Base-by-base conservation (phyloP, 2,888 invertebrate genomes). In the Lasioglossum leucozonium region DNA sequence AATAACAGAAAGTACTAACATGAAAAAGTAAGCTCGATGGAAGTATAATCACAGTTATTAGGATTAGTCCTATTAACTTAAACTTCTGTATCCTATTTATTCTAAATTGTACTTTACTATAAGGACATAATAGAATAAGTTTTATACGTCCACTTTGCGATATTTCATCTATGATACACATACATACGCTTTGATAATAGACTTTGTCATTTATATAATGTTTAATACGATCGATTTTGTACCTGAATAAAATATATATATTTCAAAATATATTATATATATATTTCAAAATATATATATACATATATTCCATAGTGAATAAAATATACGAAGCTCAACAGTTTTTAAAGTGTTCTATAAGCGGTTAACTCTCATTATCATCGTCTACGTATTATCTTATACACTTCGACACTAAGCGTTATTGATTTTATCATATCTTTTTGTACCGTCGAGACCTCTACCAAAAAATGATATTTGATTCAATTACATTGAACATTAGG, bases 231-330 rank as follows among this genome's bases (percentile, higher is more conserved):
- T 71, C 58, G 72, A 79, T 76, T 73, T 77, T 77, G 85, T 84
- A 84, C 76, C 83, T 80, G 84, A 83, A 79, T 79, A 40, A 79
- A 77, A 67, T 42, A 77, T 73, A 71, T 34, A 47, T 67, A 67
- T 55, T 26, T 6, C 18, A 47, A 51, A 51, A 51, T 22, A 51
- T 51, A 51, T 55, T 55, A 69, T 40, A 40, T n/a, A 76, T 67
- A 22, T 22, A 22, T 55, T 26, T 6, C 18, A 47, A 51, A 51
- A 51, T 22, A 51, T 51, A 51, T 34, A 58, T 22, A 77, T 71
- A 84, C 84, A 58, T 51, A 40, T 71, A 37, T 80, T 26, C 37
- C 72, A 55, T 26, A 26, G 80, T 55, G 40, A 75, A 80, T 74
- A 84, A 77, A 79, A 67, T 72, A 58, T 67, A 44, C 65, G 55